Evolutionary conservation across 2,888 invertebrate genomes (phyloP), one percentile per base, ranked within the genome.

Genomic region (Pachliopta kotzebuea): DNA sequence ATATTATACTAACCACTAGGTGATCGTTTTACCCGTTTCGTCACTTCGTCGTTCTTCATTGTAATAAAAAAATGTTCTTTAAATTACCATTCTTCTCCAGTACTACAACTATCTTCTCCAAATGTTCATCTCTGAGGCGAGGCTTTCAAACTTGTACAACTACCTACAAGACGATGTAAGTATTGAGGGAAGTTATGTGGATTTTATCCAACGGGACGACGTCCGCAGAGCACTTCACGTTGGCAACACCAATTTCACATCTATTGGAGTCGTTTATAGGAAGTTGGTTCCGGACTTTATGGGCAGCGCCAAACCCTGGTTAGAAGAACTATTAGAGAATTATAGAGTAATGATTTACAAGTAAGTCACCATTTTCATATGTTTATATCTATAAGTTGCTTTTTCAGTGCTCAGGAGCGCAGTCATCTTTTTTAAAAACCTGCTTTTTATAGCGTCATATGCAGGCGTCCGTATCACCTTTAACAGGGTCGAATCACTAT

Each of bases 321-420:
- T 93, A 0, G 92, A 93, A 69, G 92, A 92, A 65, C 74, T 94
- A 4, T 71, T 94, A 18, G 92, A 93, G 67, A 88, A 92, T 70
- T 93, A 93, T 68, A 82, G 73, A 74, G 93, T 94, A 53, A 85
- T 94, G 90, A 83, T 94, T 59, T 94, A 94, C 80, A 94, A 92
- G 86, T 94, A 88, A 74, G 89, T 21, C n/a, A 8, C 45, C n/a
- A 1, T 45, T 45, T 45, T 11, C 45, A 45, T 45, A 11, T 18
- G 4, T n/a, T n/a, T 45, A 6, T 45, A n/a, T 45, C 4, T 45
- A 45, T 37, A 37, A 37, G 37, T 37, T 37, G 37, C 37, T 37
- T 37, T 11, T 31, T 31, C 31, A 1, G 11, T 31, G 31, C 8
- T 31, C 9, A 31, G 31, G 31, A 31, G 7, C 31, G 4, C 11